These are phyloP conservation scores for Drosophila sturtevanti DNA, from an alignment of 1,140 invertebrate species.

Conservation along the genomic window DNA sequence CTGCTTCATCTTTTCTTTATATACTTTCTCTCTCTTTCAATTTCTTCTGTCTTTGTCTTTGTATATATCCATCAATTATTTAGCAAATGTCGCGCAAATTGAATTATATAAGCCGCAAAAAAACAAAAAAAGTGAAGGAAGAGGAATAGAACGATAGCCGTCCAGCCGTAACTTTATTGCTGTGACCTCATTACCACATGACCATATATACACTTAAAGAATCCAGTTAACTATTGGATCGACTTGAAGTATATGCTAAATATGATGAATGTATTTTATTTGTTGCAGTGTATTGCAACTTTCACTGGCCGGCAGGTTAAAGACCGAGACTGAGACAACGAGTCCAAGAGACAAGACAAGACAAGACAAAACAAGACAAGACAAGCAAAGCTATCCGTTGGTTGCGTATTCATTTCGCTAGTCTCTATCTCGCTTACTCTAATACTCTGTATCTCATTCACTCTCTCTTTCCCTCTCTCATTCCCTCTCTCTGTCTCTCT, in stretches of 20 bases:
- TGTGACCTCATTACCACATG: slow-evolving; percentile 55
- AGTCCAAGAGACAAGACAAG: slow-evolving; percentile 8
- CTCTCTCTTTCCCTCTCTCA: neutral
- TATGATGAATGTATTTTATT: neutral
- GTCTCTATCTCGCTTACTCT: neutral
- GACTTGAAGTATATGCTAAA: neutral
- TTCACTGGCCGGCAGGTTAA: slow-evolving; percentile 26
- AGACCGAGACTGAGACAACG: slow-evolving; percentile 25
- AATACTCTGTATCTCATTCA: no score
- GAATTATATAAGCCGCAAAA: slow-evolving; percentile 51
- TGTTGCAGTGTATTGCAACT: slow-evolving; percentile 6
- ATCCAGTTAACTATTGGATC: neutral
- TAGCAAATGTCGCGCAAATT: slow-evolving; percentile 64
- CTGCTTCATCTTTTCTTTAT: no score
- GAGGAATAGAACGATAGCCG: slow-evolving; percentile 8
- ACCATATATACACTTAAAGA: neutral
- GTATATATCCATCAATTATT: slow-evolving; percentile 49
- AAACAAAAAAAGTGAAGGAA: neutral
- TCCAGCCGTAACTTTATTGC: slow-evolving; percentile 40
- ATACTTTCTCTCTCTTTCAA: neutral
- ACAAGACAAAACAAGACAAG: neutral
- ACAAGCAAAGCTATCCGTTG: slow-evolving; percentile 11
- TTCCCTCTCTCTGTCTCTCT: neutral
- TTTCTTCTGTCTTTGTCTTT: slow-evolving; percentile 21
- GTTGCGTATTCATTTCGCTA: slow-evolving; percentile 24